A percentile compares a stretch with the other conserved stretches of the same genome.
Conservation (phyloP, 2,113 vertebrate species). For the cattle (Bos taurus) region DNA sequence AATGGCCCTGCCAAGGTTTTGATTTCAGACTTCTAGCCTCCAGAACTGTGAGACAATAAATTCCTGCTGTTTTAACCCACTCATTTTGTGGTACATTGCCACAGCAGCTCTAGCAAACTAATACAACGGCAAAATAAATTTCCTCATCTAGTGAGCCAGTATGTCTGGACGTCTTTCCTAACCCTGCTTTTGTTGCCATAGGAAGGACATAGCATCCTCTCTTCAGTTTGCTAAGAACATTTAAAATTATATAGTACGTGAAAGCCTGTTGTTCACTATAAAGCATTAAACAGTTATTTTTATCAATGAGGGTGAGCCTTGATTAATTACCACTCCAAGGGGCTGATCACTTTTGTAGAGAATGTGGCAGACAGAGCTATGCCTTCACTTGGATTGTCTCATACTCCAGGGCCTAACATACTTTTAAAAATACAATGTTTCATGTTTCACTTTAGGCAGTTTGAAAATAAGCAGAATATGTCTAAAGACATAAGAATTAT, state of each 20-base stretch:
- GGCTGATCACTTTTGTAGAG: background rate
- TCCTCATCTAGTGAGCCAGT: background rate
- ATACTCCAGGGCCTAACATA: background rate
- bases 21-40: background rate
- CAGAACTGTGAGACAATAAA: background rate
- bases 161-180: background rate
- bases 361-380: background rate
- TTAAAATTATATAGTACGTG: background rate
- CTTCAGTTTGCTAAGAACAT: background rate
- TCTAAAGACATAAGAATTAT: background rate
- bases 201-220: background rate
- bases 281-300: background rate
- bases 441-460: background rate
- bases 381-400: background rate
- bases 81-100: background rate
- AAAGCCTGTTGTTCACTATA: background rate
- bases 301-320: background rate
- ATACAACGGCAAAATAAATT: background rate
- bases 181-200: background rate
- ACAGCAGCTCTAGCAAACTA: background rate
- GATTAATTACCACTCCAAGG: background rate
- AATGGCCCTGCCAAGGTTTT: background rate
- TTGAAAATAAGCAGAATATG: conserved; percentile 20
- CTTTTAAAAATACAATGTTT: background rate
- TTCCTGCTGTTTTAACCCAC: background rate